phyloP scores from a whole-genome alignment of 2,113 vertebrate genomes.

The Cynocephalus volans region DNA sequence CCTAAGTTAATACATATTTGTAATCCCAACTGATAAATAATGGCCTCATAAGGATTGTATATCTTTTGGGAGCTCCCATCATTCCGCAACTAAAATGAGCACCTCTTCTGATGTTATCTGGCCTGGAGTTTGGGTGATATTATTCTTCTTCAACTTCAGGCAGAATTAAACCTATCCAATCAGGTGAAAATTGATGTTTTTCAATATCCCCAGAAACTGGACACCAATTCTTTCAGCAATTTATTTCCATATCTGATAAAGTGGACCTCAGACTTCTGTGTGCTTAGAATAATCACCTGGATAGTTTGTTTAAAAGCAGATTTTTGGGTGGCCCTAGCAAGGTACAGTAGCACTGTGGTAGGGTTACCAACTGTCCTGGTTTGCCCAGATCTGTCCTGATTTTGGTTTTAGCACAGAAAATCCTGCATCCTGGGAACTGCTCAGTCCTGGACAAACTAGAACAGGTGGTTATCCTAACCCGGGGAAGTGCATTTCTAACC shows the following conservation, averaged over 20 bases:
- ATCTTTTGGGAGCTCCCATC: background rate
- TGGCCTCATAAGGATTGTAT: background rate
- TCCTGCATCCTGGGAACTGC: background rate
- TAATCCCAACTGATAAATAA: background rate
- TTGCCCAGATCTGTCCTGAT: background rate
- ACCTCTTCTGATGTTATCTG: background rate
- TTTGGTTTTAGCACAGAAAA: background rate
- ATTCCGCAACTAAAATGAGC: background rate
- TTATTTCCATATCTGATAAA: background rate
- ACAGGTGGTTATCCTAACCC: background rate
- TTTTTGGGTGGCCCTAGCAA: background rate
- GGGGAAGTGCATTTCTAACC: background rate
- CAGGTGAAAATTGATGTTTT: background rate
- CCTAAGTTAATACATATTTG: background rate
- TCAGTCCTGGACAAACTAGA: background rate
- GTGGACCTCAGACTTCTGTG: background rate
- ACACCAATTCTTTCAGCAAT: background rate
- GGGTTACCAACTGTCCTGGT: background rate
- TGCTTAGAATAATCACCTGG: background rate
- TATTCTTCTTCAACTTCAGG: background rate
- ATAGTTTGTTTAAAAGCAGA: background rate
- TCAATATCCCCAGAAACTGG: background rate
- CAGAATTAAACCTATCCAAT: background rate
- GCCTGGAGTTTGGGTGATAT: background rate
- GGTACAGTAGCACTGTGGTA: background rate